These are phyloP conservation scores for Montipora capricornis DNA, from an alignment of 64 coral and sea anemone genomes.

Conservation along the genomic window DNA sequence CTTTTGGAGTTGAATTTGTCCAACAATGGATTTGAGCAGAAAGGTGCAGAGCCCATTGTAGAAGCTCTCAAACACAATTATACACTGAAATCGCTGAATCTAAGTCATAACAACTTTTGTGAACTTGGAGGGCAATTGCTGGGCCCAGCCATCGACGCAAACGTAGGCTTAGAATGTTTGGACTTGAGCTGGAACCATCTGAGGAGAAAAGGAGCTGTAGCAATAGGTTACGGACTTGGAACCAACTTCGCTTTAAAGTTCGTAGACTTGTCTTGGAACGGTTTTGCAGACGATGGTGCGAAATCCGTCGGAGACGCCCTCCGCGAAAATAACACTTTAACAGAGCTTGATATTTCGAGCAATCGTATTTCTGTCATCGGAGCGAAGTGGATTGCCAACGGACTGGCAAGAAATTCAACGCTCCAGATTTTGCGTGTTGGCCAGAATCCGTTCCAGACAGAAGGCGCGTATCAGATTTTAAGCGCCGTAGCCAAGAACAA, in stretches of 20 bases:
- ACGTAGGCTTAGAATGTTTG: conserved; percentile 91
- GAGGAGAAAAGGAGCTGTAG: conserved; percentile 78
- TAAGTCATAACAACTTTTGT: conserved; percentile 84
- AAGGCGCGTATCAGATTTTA: conserved; percentile 68
- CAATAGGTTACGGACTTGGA: conserved; percentile 71
- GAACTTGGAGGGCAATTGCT: conserved; percentile 84
- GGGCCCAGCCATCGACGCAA: conserved; percentile 87
- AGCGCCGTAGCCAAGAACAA: conserved; percentile 63
- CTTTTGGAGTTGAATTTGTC: conserved; percentile 89
- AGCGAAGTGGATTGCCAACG: conserved; percentile 69
- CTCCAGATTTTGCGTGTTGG: conserved; percentile 71
- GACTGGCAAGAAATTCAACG: conserved; percentile 67
- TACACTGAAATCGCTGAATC: conserved; percentile 89
- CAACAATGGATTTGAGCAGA: conserved; percentile 80
- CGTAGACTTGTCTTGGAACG: conserved; percentile 93
- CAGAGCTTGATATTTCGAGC: conserved; percentile 83
- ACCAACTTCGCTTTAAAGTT: conserved; percentile 84
- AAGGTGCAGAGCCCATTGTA: conserved; percentile 91
- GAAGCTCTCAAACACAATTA: conserved; percentile 95
- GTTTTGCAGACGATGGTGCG: conserved; percentile 92
- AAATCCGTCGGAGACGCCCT: conserved; percentile 81
- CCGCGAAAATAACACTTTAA: conserved; percentile 68
- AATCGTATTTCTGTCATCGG: conserved; percentile 84
- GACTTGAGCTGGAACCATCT: conserved; percentile 94
- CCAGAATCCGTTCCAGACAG: conserved; percentile 63